Base-by-base conservation (phyloP, 2,113 vertebrate species). In the Lanius ludovicianus region DNA sequence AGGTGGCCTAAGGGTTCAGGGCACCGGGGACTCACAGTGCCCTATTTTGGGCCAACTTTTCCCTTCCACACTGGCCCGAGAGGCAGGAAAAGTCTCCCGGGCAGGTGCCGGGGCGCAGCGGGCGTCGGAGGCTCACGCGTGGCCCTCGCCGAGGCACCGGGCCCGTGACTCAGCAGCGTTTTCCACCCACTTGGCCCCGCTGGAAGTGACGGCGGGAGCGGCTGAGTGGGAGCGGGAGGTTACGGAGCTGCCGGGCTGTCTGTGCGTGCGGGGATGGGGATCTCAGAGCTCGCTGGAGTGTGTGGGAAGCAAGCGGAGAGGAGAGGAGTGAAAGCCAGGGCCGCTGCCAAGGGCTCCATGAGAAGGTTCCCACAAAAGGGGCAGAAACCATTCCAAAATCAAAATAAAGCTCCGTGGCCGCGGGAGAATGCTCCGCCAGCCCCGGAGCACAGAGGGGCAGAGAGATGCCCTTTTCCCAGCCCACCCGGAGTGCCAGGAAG, bases 81-180 rank as follows among this genome's bases (percentile, higher is more conserved):
- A 2, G 71, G 57, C 59, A 21, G 56, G 63, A n/a, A 21, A 49
- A 60, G 33, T 33, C 47, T 10, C 52, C 27, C 15, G 1, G 10
- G 82, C 3, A 7, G 73, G 33, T 22, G 67, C 62, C 5, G 11
- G 67, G n/a, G 22, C 33, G 11, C 3, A 13, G 39, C 25, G 3
- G 16, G 35, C 2, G 4, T 14, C 11, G 3, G 52, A 11, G 33
- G 46, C 64, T 90, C 74, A 73, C 24, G 55, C 14, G 46, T 75
- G 87, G 79, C 52, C 15, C 55, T 17, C 7, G 4, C 42, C 6
- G 2, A 49, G 77, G 92, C 3, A 3, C 62, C 11, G 20, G 42
- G 82, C 82, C 67, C 56, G 35, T 96, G 95, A 95, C 83, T 97
- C 95, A 95, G 94, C 92, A 57, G 55, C 35, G 44, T 7, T 83